These are phyloP conservation scores for Eremophila alpestris DNA, from an alignment of 2,797 vertebrate species.

Conservation along the genomic window DNA sequence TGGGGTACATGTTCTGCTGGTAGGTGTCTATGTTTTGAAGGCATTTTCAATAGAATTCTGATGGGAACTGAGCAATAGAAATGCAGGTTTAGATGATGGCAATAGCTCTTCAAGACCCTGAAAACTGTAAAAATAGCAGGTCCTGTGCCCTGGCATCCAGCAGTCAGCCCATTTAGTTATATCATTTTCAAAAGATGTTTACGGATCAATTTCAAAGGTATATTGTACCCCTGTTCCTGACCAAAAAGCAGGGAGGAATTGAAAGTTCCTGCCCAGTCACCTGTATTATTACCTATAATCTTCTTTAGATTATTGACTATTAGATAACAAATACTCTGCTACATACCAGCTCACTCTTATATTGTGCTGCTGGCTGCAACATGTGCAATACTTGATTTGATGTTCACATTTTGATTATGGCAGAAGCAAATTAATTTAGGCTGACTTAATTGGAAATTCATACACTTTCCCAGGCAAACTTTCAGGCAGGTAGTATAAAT, in stretches of 20 bases:
- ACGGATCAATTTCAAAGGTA: background rate
- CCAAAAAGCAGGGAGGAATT: background rate
- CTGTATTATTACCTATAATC: conserved; percentile 2
- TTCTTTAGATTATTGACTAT: background rate
- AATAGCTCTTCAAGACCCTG: background rate
- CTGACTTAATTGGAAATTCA: conserved; percentile 48
- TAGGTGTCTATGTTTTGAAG: background rate
- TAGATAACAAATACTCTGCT: background rate
- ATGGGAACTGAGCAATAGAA: background rate
- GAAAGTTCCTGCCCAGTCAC: background rate
- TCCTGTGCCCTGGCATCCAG: background rate
- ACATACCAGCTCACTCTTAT: background rate
- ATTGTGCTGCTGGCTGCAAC: background rate
- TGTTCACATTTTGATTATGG: conserved; percentile 11
- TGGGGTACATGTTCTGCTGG: background rate
- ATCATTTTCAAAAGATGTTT: background rate
- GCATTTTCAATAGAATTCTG: background rate
- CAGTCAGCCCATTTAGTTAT: background rate
- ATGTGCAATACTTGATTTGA: background rate
- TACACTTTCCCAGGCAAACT: conserved; percentile 3
- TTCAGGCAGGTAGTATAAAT: conserved; percentile 1
- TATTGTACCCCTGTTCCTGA: background rate
- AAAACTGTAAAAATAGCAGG: background rate
- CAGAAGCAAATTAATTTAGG: conserved; percentile 31
- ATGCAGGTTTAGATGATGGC: background rate